Conservation (phyloP, 2,888 invertebrate genomes). For the Tubulanus polymorphus region DNA sequence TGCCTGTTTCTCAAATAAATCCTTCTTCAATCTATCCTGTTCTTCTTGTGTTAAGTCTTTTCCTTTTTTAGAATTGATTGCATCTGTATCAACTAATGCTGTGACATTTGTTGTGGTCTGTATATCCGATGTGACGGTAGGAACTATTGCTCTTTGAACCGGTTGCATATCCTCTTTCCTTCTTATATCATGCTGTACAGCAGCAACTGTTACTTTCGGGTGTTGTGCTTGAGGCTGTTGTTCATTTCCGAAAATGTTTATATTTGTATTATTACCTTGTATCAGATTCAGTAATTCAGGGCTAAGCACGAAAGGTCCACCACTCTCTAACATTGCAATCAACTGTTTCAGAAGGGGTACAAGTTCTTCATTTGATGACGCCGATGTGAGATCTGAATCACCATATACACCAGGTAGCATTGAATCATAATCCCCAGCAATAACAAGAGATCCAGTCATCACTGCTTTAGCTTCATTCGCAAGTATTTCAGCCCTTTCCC, state of each 20-base stretch:
- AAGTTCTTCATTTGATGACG: slow-evolving; percentile 35
- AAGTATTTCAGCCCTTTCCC: slow-evolving; percentile 40
- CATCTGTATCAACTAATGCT: background rate
- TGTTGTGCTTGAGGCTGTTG: too few species aligned
- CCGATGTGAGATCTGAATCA: slow-evolving; percentile 28
- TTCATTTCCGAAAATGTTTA: too few species aligned
- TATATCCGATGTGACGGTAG: background rate
- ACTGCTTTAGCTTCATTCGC: slow-evolving; percentile 40
- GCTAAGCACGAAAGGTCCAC: slow-evolving; percentile 41
- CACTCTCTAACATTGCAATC: slow-evolving; percentile 43
- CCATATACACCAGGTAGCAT: slow-evolving; percentile 41
- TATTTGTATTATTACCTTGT: slow-evolving; percentile 26
- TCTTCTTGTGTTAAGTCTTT: slow-evolving; percentile 14
- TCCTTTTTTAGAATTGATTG: background rate
- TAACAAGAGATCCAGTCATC: slow-evolving; percentile 29
- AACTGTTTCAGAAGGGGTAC: slow-evolving; percentile 47
- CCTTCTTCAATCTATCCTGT: slow-evolving; percentile 28
- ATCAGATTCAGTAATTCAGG: slow-evolving; percentile 38
- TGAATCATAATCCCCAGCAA: slow-evolving; percentile 46
- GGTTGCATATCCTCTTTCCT: background rate
- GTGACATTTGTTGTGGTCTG: background rate
- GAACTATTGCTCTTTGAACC: background rate
- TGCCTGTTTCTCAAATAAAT: slow-evolving; percentile 44
- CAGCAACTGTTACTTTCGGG: background rate
- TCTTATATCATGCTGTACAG: background rate